Evolutionary conservation across 2,888 invertebrate genomes (phyloP), one percentile per base, ranked within the genome.

Genomic region (Hybos culiciformis): DNA sequence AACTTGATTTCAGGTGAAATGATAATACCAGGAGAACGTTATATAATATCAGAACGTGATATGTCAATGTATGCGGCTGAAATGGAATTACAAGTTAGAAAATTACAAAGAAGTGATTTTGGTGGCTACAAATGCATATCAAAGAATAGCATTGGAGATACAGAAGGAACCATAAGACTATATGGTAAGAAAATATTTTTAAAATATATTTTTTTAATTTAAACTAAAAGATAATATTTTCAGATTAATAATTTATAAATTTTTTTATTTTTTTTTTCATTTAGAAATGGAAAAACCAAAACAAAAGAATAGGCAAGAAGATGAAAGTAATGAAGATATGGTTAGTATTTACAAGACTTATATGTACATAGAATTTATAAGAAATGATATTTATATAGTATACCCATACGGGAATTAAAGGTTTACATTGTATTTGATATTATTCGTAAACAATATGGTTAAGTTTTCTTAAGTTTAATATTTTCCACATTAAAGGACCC

Each of bases 41-140:
- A 87, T 66, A 70, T 75, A 48, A 86, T 88, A 77, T 77, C 78
- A 36, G 88, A 88, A 65, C 77, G 77, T 58, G 79, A 77, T 66
- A 76, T 77, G 53, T 83, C 84, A 2, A 81, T 83, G 63, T 88
- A 88, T 70, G 82, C 85, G 59, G 80, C 86, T 8, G 83, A 83
- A 62, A 87, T 88, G 87, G 73, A 77, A 42, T 71, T 91, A 48
- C 73, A 82, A 41, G 79, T 91, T 37, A 73, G 75, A 43, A 77
- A 79, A 54, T 74, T 90, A 47, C 80, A 81, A 58, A 74, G 77
- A 50, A 75, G 74, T 46, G 86, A 87, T 62, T 74, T 86, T 53
- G 86, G 86, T 14, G 86, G 86, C 39, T 90, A 90, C 72, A 87
- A 85, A 62, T 91, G 90, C 69, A 86, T 87, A 57, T 88, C 88